phyloP scores from a whole-genome alignment of 2,113 vertebrate genomes.

The Orthonyx spaldingii region DNA sequence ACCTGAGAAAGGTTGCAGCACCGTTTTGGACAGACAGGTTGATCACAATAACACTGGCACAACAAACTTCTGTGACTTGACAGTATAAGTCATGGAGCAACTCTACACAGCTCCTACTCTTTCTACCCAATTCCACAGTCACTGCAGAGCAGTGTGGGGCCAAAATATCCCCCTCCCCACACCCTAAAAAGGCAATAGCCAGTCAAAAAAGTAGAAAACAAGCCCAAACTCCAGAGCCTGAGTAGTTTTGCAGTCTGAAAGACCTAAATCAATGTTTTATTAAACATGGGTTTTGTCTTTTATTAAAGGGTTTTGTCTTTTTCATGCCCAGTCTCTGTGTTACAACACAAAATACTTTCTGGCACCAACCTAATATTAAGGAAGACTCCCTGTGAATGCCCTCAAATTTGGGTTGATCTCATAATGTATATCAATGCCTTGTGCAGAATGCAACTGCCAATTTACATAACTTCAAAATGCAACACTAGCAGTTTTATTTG shows the following conservation, averaged over 20 bases:
- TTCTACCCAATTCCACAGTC: not conserved
- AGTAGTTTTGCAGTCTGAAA: not conserved
- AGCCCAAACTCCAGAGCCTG: not conserved
- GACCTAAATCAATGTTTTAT: not conserved
- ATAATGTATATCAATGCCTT: not conserved
- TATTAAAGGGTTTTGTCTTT: fast-evolving
- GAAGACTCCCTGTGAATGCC: not conserved
- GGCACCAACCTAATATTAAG: not conserved
- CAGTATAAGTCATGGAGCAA: not conserved
- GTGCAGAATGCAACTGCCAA: not conserved
- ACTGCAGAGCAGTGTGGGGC: not conserved
- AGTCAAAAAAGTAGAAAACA: not conserved
- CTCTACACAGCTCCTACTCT: not conserved
- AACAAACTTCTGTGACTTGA: not conserved
- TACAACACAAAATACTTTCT: not conserved
- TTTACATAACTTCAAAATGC: not conserved
- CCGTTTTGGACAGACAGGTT: not conserved
- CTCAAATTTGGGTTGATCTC: not conserved
- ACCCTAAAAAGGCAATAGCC: not conserved
- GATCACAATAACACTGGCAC: not conserved
- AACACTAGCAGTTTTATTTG: not conserved
- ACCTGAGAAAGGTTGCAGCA: not conserved
- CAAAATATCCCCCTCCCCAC: not conserved
- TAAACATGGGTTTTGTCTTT: too few relatives aligned
- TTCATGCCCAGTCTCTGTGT: not conserved